Conservation (phyloP, 2,888 invertebrate species). For the Piscicola geometra region DNA sequence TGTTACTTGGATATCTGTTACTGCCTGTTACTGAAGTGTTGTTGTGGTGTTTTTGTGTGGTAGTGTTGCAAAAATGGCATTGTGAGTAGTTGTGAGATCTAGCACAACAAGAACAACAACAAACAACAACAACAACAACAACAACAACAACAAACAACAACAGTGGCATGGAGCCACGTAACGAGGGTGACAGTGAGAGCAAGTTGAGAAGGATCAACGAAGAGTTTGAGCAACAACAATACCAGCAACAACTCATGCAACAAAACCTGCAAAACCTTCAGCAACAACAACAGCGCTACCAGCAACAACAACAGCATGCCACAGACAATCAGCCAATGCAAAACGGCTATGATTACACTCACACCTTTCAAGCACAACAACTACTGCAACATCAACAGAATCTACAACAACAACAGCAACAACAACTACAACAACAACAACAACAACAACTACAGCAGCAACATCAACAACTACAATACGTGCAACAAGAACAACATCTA, state of each 20-base stretch:
- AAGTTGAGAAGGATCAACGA: constrained; percentile 5
- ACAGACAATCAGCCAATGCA: not conserved
- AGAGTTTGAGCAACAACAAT: constrained; percentile 10
- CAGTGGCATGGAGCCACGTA: not conserved
- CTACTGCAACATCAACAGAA: not conserved
- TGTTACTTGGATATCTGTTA: too few relatives aligned
- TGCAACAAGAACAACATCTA: not conserved
- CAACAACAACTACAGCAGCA: not conserved
- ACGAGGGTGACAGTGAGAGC: not conserved
- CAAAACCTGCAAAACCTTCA: not conserved
- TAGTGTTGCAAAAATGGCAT: too few relatives aligned
- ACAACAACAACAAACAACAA: not conserved
- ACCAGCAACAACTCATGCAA: not conserved
- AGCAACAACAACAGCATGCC: constrained; percentile 6
- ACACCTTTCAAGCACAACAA: too few relatives aligned
- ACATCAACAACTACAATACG: not conserved
- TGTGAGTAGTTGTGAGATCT: not conserved
- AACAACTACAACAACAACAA: constrained; percentile 1
- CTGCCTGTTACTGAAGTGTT: too few relatives aligned
- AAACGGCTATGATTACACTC: too few relatives aligned
- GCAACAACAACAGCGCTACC: not conserved
- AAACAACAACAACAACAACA: not conserved
- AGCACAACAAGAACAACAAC: not conserved
- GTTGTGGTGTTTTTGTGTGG: too few relatives aligned
- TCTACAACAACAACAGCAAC: not conserved